Percentiles rank a stretch among this genome's conserved stretches.
phyloP scores from a whole-genome alignment of 2,113 vertebrate genomes.

The Etheostoma cragini region DNA sequence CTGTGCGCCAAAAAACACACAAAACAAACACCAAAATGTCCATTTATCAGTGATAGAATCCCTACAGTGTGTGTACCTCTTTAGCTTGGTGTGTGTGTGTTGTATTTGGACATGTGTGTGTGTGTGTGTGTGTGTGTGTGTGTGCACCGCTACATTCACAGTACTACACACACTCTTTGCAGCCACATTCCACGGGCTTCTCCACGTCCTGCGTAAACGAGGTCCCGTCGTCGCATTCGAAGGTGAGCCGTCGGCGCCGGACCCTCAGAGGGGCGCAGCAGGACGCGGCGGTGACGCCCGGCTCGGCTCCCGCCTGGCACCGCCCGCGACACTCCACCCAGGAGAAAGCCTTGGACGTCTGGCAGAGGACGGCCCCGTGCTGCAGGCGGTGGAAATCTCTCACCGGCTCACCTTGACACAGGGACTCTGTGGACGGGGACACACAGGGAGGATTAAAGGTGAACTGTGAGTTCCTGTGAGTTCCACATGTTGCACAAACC shows the following conservation, averaged over 20 bases:
- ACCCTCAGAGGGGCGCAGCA: conserved; percentile 89
- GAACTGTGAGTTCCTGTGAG: too few relatives aligned
- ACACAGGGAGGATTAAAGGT: background rate
- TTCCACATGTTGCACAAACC: too few relatives aligned
- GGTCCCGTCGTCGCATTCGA: conserved; percentile 94
- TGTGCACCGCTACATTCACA: conserved; percentile 1
- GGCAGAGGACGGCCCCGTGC: conserved; percentile 92
- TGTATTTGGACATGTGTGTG: conserved; percentile 23
- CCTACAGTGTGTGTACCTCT: conserved; percentile 57
- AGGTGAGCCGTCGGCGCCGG: conserved; percentile 90
- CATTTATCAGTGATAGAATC: conserved; percentile 56
- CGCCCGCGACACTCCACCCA: conserved; percentile 93
- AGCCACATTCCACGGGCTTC: conserved; percentile 95
- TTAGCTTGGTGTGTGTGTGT: conserved; percentile 24
- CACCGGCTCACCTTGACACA: conserved; percentile 89
- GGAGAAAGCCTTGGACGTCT: conserved; percentile 91
- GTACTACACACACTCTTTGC: conserved; percentile 90
- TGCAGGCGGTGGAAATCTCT: conserved; percentile 94
- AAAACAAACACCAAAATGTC: conserved; percentile 68
- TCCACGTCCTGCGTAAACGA: conserved; percentile 96
- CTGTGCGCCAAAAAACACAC: conserved; percentile 55
- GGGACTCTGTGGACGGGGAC: conserved; percentile 81
- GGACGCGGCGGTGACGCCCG: conserved; percentile 27
- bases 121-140: conserved; percentile 5
- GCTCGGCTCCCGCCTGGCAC: conserved; percentile 70